Base-by-base conservation (phyloP, 2,888 invertebrate genomes). In the Polydrusus pterygomalis region DNA sequence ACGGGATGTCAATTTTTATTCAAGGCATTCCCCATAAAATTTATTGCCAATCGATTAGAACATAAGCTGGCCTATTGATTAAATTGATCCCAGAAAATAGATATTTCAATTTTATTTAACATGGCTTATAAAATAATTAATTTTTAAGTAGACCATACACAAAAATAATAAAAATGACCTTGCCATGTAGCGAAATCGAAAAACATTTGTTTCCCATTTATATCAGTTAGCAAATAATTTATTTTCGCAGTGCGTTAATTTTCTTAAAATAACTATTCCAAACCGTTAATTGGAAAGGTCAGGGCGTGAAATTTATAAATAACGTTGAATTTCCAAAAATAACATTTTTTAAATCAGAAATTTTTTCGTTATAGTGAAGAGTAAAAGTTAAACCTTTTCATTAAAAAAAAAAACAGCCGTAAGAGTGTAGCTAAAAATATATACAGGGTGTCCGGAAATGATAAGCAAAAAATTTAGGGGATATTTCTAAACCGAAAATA, bases 161-260 rank as follows among this genome's bases (percentile, higher is more conserved):
- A n/a, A 69, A 69, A 58, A 69, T 54, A 69, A 69, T 69, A 58
- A 56, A 69, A 58, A 43, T 34, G 69, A 69, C 58, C 69, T 69
- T 69, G 69, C 40, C 25, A 30, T 38, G 38, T 11, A 60, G 17
- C 38, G 11, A 18, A 25, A 56, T 56, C 51, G 15, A 69, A 25
- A 69, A 38, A 56, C 67, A 18, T 51, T 54, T 38, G 40, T 49
- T 43, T 67, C 56, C 69, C 51, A 69, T 69, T 69, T 69, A 69
- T 69, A 58, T 69, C 58, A 56, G 20, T 69, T 38, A 54, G 38
- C 25, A 25, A 47, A 43, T n/a, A 13, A 40, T 43, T 43, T 54
- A 56, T 56, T 69, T 69, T 51, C 13, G 34, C 58, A 60, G 58
- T 17, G 56, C 15, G 47, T 47, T 43, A 43, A 43, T n/a, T 43